These are phyloP conservation scores for Coelinius sp. DNA, from an alignment of 2,888 invertebrate species.

Conservation along the genomic window DNA sequence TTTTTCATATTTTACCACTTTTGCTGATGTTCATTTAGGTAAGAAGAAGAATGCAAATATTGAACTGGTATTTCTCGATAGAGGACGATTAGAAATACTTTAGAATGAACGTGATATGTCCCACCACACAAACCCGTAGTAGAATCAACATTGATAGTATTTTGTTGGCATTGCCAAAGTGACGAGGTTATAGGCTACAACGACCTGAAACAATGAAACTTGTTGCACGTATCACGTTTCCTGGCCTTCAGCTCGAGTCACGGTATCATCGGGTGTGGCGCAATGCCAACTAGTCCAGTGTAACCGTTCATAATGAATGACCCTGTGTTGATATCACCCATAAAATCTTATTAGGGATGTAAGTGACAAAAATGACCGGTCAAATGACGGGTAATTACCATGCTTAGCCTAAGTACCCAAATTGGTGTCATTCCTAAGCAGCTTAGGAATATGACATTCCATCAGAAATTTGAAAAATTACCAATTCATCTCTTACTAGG, in stretches of 20 bases:
- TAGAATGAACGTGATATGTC: conserved; percentile 22
- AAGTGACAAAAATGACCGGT: background rate
- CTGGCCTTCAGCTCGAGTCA: conserved; percentile 31
- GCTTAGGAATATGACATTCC: too few relatives aligned
- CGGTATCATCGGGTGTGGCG: background rate
- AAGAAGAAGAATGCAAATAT: background rate
- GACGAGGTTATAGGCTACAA: conserved; percentile 36
- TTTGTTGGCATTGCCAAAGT: conserved; percentile 17
- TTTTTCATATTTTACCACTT: too few relatives aligned
- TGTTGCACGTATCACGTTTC: conserved; percentile 58
- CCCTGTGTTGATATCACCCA: background rate
- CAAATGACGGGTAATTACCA: too few relatives aligned
- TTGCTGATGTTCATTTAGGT: too few relatives aligned
- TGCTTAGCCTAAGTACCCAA: too few relatives aligned
- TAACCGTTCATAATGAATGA: background rate
- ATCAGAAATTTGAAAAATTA: too few relatives aligned
- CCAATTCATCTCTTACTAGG: too few relatives aligned
- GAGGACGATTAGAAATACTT: too few relatives aligned
- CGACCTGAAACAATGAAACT: conserved; percentile 64
- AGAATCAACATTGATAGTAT: conserved; percentile 57
- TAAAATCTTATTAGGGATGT: background rate
- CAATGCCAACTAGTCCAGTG: conserved; percentile 17
- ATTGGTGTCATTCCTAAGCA: too few relatives aligned
- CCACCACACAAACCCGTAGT: conserved; percentile 59
- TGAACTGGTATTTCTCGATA: background rate